Base-by-base conservation (phyloP, 2,888 invertebrate species). In the Masnerella sp. region DNA sequence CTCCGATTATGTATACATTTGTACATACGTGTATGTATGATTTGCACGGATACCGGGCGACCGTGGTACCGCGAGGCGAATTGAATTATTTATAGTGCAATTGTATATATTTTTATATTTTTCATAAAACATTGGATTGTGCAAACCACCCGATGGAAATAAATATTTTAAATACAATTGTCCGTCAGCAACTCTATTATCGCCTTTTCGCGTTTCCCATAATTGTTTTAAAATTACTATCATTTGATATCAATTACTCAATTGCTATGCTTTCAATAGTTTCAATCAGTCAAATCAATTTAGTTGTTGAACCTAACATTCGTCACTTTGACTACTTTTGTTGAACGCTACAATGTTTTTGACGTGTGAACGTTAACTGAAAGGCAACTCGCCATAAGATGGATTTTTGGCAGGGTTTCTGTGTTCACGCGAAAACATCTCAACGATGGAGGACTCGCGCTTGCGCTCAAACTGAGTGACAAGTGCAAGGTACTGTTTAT, bases 381-480 rank as follows among this genome's bases (percentile, higher is more conserved):
- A 36, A 36, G 25, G 67, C 58, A 67, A 51, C 58, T 58, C 61
- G 75, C 72, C n/a, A 59, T 76, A 62, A 73, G 73, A 73, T 70
- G 75, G 65, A 79, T 62, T 49, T 62, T 77, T 71, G 14, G 82
- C 82, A 84, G 82, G 84, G 84, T 83, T 87, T 87, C 90, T 90
- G 90, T 90, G 90, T 90, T 90, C 90, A 89, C 88, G 84, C 83
- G 82, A 88, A 83, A 83, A 83, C 87, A 88, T 82, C 82, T 83
- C 86, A 85, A 84, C 87, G 88, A 85, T 88, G 88, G 89, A 91
- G 90, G 90, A 91, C 92, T 85, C 89, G 92, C 91, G 93, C 91
- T 91, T 90, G 91, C 92, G 89, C 92, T 93, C 93, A 92, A 93
- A 92, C 91, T 85, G 92, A 93, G 92, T 89, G 92, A 91, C 91